Percentiles rank a stretch among this genome's conserved stretches.
Evolutionary conservation across 2,888 invertebrate species (phyloP).

Genomic region (Synanthedon myopaeformis): DNA sequence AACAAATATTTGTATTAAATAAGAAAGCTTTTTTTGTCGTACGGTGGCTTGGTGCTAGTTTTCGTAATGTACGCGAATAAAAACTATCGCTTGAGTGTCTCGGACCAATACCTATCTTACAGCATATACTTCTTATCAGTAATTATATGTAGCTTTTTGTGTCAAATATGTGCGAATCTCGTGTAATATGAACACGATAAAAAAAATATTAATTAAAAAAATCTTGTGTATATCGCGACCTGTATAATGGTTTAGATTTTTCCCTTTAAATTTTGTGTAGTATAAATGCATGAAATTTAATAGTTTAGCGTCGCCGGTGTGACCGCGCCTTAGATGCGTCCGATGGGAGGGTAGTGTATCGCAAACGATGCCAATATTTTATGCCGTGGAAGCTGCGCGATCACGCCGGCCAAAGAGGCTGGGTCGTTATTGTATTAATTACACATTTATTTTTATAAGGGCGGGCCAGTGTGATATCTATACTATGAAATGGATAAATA

Average conservation of each 20-base stretch:
- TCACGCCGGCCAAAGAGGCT: constrained; percentile 44
- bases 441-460: constrained; percentile 71
- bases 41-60: constrained; percentile 67
- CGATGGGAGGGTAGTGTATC: constrained; percentile 54
- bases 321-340: constrained; percentile 49
- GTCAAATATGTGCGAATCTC: constrained; percentile 69
- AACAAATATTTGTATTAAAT: no score
- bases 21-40: constrained; percentile 37
- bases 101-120: constrained; percentile 65
- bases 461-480: constrained; percentile 72
- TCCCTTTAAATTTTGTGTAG: constrained; percentile 34
- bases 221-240: constrained; percentile 62
- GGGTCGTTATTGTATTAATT: constrained; percentile 57
- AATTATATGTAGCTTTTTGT: constrained; percentile 66
- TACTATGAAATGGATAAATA: constrained; percentile 70
- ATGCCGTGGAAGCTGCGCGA: constrained; percentile 33
- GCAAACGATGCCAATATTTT: constrained; percentile 53
- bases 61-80: constrained; percentile 46
- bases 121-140: constrained; percentile 47
- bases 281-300: constrained; percentile 46
- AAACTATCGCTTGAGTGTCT: constrained; percentile 60
- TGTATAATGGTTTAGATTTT: constrained; percentile 67
- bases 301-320: constrained; percentile 36
- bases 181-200: constrained; percentile 54
- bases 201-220: constrained; percentile 36